These are phyloP conservation scores for Scalopus aquaticus DNA, from an alignment of 2,113 vertebrate species.

Conservation along the genomic window DNA sequence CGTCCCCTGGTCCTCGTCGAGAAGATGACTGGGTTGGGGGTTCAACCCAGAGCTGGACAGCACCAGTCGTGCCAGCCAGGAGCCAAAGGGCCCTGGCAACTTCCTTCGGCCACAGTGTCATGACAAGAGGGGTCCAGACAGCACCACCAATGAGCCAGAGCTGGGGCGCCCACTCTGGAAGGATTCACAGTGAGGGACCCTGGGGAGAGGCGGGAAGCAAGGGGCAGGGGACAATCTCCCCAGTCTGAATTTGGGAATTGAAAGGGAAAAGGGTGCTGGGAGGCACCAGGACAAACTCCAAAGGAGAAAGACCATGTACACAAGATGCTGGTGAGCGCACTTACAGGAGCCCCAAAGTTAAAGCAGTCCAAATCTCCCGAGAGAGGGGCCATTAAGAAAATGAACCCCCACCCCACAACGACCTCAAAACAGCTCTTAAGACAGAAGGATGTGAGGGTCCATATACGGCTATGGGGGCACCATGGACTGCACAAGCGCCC, in stretches of 20 bases:
- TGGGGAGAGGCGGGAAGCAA: background rate
- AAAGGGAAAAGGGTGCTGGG: background rate
- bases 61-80: background rate
- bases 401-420: rapidly evolving
- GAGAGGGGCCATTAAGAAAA: background rate
- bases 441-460: rapidly evolving
- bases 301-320: background rate
- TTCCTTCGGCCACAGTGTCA: rapidly evolving
- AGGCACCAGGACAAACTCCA: background rate
- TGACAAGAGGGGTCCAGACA: rapidly evolving
- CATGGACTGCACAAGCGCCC: background rate
- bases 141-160: rapidly evolving
- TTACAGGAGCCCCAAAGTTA: background rate
- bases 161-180: background rate
- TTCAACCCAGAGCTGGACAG: background rate
- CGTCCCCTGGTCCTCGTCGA: slow-evolving; percentile 78
- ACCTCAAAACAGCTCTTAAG: rapidly evolving
- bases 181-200: background rate
- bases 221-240: background rate
- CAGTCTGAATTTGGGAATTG: background rate
- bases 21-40: slow-evolving; percentile 57
- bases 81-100: background rate
- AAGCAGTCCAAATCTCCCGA: no score
- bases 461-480: rapidly evolving
- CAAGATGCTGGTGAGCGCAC: rapidly evolving